Evolutionary conservation across 1,140 invertebrate genomes (phyloP), one percentile per base, ranked within the genome.

Genomic region (Eueides isabella): DNA sequence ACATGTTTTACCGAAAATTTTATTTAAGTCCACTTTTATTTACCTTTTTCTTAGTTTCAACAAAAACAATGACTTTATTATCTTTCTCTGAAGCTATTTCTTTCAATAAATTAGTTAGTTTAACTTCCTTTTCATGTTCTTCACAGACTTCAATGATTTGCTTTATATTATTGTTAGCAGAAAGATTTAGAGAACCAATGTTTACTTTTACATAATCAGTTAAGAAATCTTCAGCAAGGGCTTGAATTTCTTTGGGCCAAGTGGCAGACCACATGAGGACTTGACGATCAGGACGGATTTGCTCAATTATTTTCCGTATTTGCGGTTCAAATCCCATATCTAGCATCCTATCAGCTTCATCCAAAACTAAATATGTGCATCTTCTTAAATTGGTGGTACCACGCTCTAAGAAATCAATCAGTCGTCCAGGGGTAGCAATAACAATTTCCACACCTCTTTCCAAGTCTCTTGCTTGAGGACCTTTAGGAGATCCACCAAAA

Each of bases 311-410:
- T 91, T 99, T 99, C 44, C 98, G 95, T 85, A 99, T 99, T 92
- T 99, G 99, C 0, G 99, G 99, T 90, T 99, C 99, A 89, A 99
- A 99, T 67, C 99, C 99, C 99, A 99, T 99, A 90, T 97, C 97
- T 30, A 97, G 86, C 97, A 97, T 97, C 63, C 97, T 93, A 86
- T 97, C 97, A 38, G 97, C 99, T 93, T 99, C 99, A 93, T 99
- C 99, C 62, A 99, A 92, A 0, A 99, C 99, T 26, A 99, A 94
- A 90, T 99, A 99, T 41, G 98, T 99, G 89, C 97, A 98, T 67
- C 98, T 95, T 35, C 95, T 94, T 67, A 99, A 91, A 87, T 98
- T 99, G 0, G 98, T 99, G 23, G 97, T 98, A 2, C 96, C 97
- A 79, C 96, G 96, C 90, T 99, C 98, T 5, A 99, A 94, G 84